A percentile compares a stretch with the other conserved stretches of the same genome.
Evolutionary conservation across 2,113 vertebrate genomes (phyloP).

Genomic region (Ailuropoda melanoleuca): DNA sequence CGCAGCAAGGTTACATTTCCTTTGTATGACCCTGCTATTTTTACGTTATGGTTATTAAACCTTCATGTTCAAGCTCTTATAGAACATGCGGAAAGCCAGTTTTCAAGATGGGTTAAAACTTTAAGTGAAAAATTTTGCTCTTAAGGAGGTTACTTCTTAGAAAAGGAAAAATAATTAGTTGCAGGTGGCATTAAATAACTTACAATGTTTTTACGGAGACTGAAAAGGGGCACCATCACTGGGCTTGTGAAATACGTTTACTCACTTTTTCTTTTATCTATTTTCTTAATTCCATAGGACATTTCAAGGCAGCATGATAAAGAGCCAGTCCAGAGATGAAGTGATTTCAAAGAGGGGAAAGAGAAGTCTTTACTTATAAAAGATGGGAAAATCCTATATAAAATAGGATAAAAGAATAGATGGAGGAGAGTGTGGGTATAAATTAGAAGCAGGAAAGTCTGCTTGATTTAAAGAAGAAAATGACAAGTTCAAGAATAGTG

Average conservation of each 20-base stretch:
- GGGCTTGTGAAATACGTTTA: not conserved
- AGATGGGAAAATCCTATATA: not conserved
- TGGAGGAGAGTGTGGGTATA: not conserved
- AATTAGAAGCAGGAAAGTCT: slow-evolving; percentile 35
- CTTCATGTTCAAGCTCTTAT: not conserved
- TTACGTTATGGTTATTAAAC: slow-evolving; percentile 50
- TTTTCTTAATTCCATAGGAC: not conserved
- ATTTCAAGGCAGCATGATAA: not conserved
- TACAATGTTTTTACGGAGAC: not conserved
- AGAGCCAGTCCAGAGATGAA: not conserved
- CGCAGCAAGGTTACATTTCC: not conserved
- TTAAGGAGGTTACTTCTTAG: not conserved
- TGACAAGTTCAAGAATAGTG: slow-evolving; percentile 33
- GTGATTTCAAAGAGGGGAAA: slow-evolving; percentile 5
- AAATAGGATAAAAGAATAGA: slow-evolving; percentile 31
- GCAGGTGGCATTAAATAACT: not conserved
- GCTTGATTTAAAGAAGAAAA: slow-evolving; percentile 47
- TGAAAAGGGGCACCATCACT: not conserved
- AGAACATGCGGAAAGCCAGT: slow-evolving; percentile 11
- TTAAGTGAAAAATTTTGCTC: not conserved
- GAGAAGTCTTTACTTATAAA: not conserved
- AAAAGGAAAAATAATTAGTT: not conserved
- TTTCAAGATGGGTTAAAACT: slow-evolving; percentile 54
- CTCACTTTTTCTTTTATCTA: not conserved
- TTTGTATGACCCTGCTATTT: slow-evolving; percentile 38